phyloP scores from a whole-genome alignment of 2,797 vertebrate species.

The Lepus oiostolus region DNA sequence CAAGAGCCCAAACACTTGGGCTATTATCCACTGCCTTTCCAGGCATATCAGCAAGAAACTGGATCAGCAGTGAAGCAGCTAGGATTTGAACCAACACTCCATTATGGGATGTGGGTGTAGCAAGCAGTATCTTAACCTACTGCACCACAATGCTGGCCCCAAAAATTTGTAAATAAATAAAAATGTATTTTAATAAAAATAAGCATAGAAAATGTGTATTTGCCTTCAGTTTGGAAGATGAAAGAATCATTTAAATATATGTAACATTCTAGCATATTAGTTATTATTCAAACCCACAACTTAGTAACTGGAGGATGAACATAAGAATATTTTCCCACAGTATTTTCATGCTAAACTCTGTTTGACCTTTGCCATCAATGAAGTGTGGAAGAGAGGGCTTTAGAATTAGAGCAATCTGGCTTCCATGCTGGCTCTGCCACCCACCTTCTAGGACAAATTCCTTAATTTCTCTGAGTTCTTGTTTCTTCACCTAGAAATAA shows the following conservation, averaged over 20 bases:
- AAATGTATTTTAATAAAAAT: not conserved
- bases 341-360: not conserved
- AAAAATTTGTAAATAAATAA: not conserved
- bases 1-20: too few species aligned
- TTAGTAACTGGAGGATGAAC: not conserved
- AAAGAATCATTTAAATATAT: too few species aligned
- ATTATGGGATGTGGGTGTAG: too few species aligned
- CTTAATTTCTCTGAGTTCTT: not conserved
- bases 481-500: not conserved
- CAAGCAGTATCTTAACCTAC: too few species aligned
- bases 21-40: too few species aligned
- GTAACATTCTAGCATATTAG: not conserved
- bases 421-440: not conserved
- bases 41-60: too few species aligned
- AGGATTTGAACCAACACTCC: too few species aligned
- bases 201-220: not conserved
- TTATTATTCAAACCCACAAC: not conserved
- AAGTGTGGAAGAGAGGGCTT: not conserved
- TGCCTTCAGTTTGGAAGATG: not conserved
- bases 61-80: too few species aligned
- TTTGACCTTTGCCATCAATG: not conserved
- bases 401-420: not conserved
- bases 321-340: not conserved
- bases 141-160: too few species aligned
- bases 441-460: not conserved